phyloP scores from a whole-genome alignment of 1,140 invertebrate species.

The Mizuhopecten yessoensis region DNA sequence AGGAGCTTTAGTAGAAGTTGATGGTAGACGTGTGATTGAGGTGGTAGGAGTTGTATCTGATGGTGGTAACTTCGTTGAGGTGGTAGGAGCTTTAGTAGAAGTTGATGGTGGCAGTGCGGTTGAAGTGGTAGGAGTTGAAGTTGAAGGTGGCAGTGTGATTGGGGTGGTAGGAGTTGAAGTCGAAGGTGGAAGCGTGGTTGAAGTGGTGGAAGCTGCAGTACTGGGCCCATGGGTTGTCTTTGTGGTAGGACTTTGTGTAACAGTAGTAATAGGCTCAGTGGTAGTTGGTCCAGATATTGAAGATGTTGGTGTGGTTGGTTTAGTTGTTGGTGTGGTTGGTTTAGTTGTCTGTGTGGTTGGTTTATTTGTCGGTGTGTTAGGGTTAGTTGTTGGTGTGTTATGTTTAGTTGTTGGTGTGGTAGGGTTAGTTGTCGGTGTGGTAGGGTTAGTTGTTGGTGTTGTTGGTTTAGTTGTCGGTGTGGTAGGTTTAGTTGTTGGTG shows the following conservation, averaged over 20 bases:
- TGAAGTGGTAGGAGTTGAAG: not conserved
- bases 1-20: no score
- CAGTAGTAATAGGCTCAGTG: not conserved
- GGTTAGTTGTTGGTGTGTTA: not conserved
- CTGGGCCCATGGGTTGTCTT: not conserved
- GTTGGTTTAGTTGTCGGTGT: not conserved
- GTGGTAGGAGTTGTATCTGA: not conserved
- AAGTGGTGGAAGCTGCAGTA: not conserved
- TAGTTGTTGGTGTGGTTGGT: constrained; percentile 35
- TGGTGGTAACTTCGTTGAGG: not conserved
- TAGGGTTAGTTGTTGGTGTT: not conserved
- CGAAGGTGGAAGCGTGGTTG: not conserved
- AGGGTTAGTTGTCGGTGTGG: not conserved
- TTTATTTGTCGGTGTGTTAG: not conserved
- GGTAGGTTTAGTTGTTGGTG: not conserved
- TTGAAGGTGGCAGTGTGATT: not conserved
- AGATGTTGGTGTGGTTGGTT: not conserved
- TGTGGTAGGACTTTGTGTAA: not conserved
- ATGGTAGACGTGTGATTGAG: not conserved
- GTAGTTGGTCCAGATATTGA: not conserved
- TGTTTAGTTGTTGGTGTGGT: constrained; percentile 32
- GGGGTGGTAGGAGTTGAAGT: not conserved
- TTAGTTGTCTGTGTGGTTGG: not conserved
- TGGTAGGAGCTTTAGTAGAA: not conserved
- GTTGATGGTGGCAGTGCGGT: not conserved